Base-by-base conservation (phyloP, 2,888 invertebrate genomes). In the Ormyrus pomaceus region DNA sequence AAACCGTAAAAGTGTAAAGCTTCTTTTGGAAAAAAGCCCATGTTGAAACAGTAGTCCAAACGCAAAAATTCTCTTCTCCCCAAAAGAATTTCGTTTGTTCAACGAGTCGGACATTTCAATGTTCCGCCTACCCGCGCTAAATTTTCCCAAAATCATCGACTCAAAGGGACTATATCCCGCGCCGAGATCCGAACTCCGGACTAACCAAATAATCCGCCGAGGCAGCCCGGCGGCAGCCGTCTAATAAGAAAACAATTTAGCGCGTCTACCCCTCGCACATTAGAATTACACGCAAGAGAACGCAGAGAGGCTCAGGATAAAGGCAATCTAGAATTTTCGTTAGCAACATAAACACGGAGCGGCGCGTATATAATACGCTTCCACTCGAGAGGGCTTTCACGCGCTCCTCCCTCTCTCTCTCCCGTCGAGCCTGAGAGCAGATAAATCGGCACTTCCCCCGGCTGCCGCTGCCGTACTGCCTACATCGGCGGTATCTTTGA, bases 281-380 rank as follows among this genome's bases (percentile, higher is more conserved):
- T 45, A 72, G 50, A 72, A 61, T 11, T 34, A 59, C 62, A 13
- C 64, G n/a, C 7, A 34, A 10, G 62, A 13, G 19, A 19, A 19
- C 19, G 55, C 45, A 34, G 61, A 9, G 71, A 61, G 51, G 13
- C 4, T 10, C 62, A 53, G 68, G 66, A 75, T 75, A 59, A 75
- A 59, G 68, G 75, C 75, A 76, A 76, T 76, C 76, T 53, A 48
- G 76, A 76, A 69, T 76, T 68, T 10, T 69, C 69, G 68, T 48
- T 3, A 19, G 66, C 66, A 64, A 68, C 73, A 65, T 59, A 73
- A 82, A 82, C 77, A 74, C 76, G 61, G 19, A 19, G 1, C 51
- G 65, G 71, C 64, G 59, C 62, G 59, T 75, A 72, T 61, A 48
- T 53, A 19, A 56, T 62, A 62, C 72, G 53, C 65, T 55, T n/a